Base-by-base conservation (phyloP, 2,113 vertebrate genomes). In the Oceanites oceanicus region DNA sequence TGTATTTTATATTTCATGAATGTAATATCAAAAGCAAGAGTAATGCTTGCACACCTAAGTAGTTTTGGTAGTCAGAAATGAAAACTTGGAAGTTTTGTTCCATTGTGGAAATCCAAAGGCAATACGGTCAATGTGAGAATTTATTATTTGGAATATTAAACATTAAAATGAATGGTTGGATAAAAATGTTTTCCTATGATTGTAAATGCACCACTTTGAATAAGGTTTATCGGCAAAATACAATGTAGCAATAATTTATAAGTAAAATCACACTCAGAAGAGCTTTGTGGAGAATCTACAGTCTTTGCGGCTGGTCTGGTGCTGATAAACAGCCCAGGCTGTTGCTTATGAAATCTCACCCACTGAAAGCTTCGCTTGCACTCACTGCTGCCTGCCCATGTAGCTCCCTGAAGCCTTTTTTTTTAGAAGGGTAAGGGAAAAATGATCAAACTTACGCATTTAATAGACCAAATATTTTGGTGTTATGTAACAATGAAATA, bases 51-150 rank as follows among this genome's bases (percentile, higher is more conserved):
- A 92, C 73, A 80, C 59, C 40, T 95, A 96, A 66, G n/a, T 90
- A 82, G 59, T 50, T 94, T 92, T 66, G 50, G 26, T 75, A 86
- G 25, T 72, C 72, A 75, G 63, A 79, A 94, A 96, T 85, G 32
- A 97, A 96, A 95, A 94, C 81, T 77, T 45, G 15, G 17, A 82
- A 91, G 32, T 83, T 95, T 74, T 67, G 42, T 96, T 95, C 44
- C 76, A 38, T 67, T 91, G 89, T 73, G 67, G 79, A 96, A 97
- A 96, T 63, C 52, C 52, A 83, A 96, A 95, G 44, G 50, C 32
- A 75, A 83, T 66, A 84, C 5, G 6, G 18, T 86, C 45, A 71
- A 34, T 7, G 12, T 59, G 47, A 59, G 11, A 95, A 65, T 65
- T 70, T 92, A 6, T 15, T 79, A 65, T 92, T 74, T 61, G n/a